These are phyloP conservation scores for Pectinophora gossypiella DNA, from an alignment of 1,140 invertebrate genomes.

Conservation along the genomic window DNA sequence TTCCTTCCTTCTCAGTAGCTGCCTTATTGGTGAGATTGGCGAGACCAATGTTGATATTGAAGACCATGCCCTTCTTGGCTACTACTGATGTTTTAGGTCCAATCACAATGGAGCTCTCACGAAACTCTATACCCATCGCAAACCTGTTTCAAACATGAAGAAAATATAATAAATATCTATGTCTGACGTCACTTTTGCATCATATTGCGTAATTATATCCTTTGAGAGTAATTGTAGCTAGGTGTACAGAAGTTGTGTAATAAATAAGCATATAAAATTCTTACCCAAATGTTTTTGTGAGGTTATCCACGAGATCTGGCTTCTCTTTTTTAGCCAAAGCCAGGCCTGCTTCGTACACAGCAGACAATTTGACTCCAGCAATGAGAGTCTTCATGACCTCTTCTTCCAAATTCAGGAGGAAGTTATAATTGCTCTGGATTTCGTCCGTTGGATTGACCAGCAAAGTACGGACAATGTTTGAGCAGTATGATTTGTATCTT, in stretches of 20 bases:
- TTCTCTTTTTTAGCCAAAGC: conserved; percentile 92
- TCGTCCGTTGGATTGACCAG: conserved; percentile 94
- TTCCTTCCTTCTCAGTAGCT: conserved; percentile 89
- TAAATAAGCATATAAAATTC: too few species aligned
- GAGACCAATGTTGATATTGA: conserved; percentile 96
- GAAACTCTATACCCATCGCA: conserved; percentile 98
- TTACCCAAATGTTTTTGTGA: conserved; percentile 94
- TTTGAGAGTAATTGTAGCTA: too few species aligned
- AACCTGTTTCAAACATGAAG: conserved; percentile 73
- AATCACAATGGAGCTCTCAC: conserved; percentile 95
- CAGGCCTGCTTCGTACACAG: conserved; percentile 92
- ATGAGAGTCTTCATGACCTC: conserved; percentile 91
- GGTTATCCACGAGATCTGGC: conserved; percentile 89
- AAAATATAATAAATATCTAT: not conserved
- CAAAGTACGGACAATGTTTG: conserved; percentile 98
- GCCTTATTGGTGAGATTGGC: conserved; percentile 91
- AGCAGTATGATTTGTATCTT: conserved; percentile 98
- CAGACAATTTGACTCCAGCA: conserved; percentile 89
- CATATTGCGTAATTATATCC: not conserved
- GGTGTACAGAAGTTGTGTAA: too few species aligned
- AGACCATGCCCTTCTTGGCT: conserved; percentile 97
- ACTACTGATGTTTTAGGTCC: conserved; percentile 89
- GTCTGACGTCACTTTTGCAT: not conserved
- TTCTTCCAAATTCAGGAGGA: conserved; percentile 93
- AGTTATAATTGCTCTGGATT: conserved; percentile 93